Base-by-base conservation (phyloP, 2,113 vertebrate species). In the Hyla sarda region DNA sequence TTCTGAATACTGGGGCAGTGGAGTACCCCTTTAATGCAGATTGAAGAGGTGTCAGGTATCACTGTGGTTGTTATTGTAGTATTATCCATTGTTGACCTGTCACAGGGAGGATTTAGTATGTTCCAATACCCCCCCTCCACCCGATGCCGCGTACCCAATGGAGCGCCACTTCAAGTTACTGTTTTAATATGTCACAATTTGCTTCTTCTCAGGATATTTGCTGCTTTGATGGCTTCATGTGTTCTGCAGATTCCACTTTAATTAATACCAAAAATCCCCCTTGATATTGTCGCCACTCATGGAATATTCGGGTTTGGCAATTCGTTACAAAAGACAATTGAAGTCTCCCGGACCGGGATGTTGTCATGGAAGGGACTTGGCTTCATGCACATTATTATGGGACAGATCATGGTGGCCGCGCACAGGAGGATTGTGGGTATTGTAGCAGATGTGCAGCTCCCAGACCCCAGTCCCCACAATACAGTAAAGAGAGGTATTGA, bases 271-370 rank as follows among this genome's bases (percentile, higher is more conserved):
- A 56, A n/a, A 79, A 54, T 37, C 50, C 23, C 48, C 10, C 14
- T 30, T 45, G 48, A 47, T 48, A n/a, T 13, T 45, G 11, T 28
- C 17, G 30, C 48, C 17, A 19, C 3, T 62, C 30, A 19, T 16
- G 41, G 19, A 30, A 82, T 45, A 48, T 72, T 72, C 37, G 30
- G 23, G 48, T 67, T 81, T 81, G 78, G 78, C 56, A 41, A 47
- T 65, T 45, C 25, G 72, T 74, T 37, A 25, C 41, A 48, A 23
- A n/a, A 74, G 72, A 48, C 41, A 73, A 69, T 69, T 69, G 28
- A 34, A 73, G 69, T 73, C 37, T 73, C 69, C 10, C 23, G 69
- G 69, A 41, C 69, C n/a, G 21, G 9, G 21, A 45, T 10, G 71
- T 45, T 21, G 16, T 45, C 17, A 12, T 48, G n/a, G 12, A 23